Evolutionary conservation across 2,113 vertebrate species (phyloP).

Genomic region (Vimba vimba): DNA sequence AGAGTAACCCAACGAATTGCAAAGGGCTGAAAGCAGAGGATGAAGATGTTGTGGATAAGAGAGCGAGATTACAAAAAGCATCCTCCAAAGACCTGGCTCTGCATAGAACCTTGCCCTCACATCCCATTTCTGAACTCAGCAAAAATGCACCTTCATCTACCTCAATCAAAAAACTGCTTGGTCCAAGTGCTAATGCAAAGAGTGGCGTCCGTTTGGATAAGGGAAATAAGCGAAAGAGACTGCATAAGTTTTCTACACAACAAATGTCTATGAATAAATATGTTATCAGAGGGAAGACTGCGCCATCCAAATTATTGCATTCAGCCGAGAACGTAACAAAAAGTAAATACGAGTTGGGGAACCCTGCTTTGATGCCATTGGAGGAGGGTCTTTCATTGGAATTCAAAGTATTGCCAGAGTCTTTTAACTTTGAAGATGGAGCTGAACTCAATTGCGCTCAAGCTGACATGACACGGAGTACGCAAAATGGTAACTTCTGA

Average conservation of each 20-base stretch:
- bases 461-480: neutral
- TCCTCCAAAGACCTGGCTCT: neutral
- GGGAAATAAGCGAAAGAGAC: neutral
- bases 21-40: neutral
- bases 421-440: constrained; percentile 65
- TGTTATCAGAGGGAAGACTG: neutral
- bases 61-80: neutral
- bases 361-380: neutral
- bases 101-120: neutral
- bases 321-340: neutral
- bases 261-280: constrained; percentile 29
- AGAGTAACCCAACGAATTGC: neutral
- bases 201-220: neutral
- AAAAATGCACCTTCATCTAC: neutral
- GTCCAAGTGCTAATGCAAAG: neutral
- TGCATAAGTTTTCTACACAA: neutral
- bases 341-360: constrained; percentile 24
- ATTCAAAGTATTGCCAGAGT: constrained; percentile 67
- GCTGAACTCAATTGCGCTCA: neutral
- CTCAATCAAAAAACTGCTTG: neutral
- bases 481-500: constrained; percentile 56
- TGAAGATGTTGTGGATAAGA: neutral
- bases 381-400: constrained; percentile 52
- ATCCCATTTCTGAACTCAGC: neutral
- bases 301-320: neutral